A percentile compares a stretch with the other conserved stretches of the same genome.
phyloP scores from a whole-genome alignment of 2,888 invertebrate genomes.

The Cheilosia soror region DNA sequence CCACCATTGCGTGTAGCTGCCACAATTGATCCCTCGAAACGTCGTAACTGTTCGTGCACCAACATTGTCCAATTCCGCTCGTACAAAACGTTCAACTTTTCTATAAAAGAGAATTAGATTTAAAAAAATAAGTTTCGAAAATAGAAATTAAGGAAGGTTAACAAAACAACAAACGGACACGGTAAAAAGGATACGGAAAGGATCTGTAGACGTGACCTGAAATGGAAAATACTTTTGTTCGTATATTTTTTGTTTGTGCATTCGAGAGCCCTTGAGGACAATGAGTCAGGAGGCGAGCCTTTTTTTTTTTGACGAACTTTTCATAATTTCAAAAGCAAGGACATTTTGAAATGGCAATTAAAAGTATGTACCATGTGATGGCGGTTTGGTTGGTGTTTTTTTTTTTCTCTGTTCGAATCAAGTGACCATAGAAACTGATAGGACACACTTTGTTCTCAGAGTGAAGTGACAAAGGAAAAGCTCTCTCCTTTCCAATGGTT shows the following conservation, averaged over 20 bases:
- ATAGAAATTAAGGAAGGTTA: conserved; percentile 39
- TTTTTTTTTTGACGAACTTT: conserved; percentile 18
- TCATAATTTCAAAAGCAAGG: conserved; percentile 21
- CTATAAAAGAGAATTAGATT: conserved; percentile 82
- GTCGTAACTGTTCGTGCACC: conserved; percentile 90
- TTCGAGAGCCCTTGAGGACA: conserved; percentile 22
- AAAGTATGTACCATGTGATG: conserved; percentile 51
- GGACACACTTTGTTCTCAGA: conserved; percentile 36
- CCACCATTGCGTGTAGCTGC: conserved; percentile 87
- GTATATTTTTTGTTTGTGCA: neutral
- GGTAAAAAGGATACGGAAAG: conserved; percentile 40
- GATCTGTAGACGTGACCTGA: conserved; percentile 60
- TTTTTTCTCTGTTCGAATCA: conserved; percentile 13
- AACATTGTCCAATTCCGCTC: conserved; percentile 93
- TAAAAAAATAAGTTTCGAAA: conserved; percentile 20
- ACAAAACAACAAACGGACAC: conserved; percentile 8
- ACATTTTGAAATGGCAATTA: conserved; percentile 60
- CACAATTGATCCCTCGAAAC: conserved; percentile 92
- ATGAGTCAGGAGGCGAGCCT: neutral
- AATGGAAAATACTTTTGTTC: conserved; percentile 21
- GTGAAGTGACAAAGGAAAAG: conserved; percentile 27
- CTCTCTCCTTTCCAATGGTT: neutral
- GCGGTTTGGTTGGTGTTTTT: neutral
- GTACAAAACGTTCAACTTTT: conserved; percentile 92
- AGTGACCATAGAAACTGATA: conserved; percentile 54